A percentile compares a stretch with the other conserved stretches of the same genome.
phyloP scores from a whole-genome alignment of 2,888 invertebrate species.

The Drosophila mimetica region DNA sequence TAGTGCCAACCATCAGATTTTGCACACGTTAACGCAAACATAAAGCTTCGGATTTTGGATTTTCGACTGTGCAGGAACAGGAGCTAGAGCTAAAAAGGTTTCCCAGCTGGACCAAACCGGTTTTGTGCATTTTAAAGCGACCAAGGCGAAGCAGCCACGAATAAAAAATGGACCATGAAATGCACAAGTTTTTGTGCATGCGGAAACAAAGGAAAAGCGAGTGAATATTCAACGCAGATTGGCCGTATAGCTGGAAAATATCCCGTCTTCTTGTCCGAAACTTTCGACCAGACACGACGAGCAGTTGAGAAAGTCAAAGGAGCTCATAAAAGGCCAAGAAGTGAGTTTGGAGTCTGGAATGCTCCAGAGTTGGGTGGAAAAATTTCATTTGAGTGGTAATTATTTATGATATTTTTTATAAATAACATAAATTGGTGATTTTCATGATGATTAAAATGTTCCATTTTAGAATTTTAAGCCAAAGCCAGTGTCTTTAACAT shows the following conservation, averaged over 20 bases:
- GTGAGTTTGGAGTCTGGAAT: neutral
- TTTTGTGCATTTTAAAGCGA: slow-evolving; percentile 49
- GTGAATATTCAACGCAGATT: slow-evolving; percentile 9
- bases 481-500: too few species aligned
- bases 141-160: slow-evolving; percentile 11
- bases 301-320: slow-evolving; percentile 2
- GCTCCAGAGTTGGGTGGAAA: neutral
- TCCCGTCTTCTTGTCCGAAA: slow-evolving; percentile 1
- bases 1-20: slow-evolving; percentile 76
- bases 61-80: slow-evolving; percentile 27
- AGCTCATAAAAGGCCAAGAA: neutral
- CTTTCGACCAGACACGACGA: slow-evolving; percentile 3
- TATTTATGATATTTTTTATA: neutral
- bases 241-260: slow-evolving; percentile 5
- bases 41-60: slow-evolving; percentile 68
- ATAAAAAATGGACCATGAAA: slow-evolving; percentile 28
- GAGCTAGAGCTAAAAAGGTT: neutral
- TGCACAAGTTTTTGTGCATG: slow-evolving; percentile 22
- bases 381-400: neutral
- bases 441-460: too few species aligned
- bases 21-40: slow-evolving; percentile 77
- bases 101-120: slow-evolving; percentile 17
- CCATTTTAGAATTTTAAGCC: neutral
- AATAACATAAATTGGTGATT: too few species aligned
- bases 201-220: slow-evolving; percentile 12